Evolutionary conservation across 2,888 invertebrate species (phyloP).

Genomic region (Elysia crispata): DNA sequence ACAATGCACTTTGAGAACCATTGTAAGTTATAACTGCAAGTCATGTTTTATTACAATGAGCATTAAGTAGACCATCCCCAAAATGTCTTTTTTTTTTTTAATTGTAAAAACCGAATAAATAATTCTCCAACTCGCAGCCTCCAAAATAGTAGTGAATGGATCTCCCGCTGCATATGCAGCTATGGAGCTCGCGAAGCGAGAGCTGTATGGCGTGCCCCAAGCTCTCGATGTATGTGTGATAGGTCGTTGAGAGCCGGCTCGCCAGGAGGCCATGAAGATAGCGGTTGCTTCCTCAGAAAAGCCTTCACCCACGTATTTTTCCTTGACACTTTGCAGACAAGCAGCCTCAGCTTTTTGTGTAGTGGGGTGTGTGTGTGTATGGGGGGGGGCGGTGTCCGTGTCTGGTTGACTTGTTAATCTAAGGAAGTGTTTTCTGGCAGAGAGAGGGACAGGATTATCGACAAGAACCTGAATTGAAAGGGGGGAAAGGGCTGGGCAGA

Average conservation of each 20-base stretch:
- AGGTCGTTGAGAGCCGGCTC: neutral
- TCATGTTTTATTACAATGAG: no score
- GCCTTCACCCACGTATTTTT: neutral
- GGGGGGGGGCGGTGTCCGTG: no score
- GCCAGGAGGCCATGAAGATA: slow-evolving; percentile 15
- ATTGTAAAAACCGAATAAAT: no score
- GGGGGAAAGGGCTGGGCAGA: slow-evolving; percentile 39
- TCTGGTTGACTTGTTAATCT: neutral
- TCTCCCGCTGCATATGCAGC: no score
- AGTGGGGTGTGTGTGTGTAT: no score
- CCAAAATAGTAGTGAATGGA: neutral
- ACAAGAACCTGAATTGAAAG: slow-evolving; percentile 24
- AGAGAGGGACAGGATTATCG: slow-evolving; percentile 31
- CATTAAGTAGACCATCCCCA: no score
- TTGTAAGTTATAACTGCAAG: no score
- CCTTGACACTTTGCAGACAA: slow-evolving; percentile 11
- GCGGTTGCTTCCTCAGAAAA: neutral
- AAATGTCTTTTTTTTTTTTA: no score
- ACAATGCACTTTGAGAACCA: no score
- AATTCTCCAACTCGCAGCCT: neutral
- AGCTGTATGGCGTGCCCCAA: no score
- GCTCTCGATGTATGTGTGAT: neutral
- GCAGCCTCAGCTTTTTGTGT: neutral
- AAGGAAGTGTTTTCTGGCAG: neutral
- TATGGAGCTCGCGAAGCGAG: no score